These are phyloP conservation scores for Dendrolimus houi DNA, from an alignment of 2,888 invertebrate species.

Conservation along the genomic window DNA sequence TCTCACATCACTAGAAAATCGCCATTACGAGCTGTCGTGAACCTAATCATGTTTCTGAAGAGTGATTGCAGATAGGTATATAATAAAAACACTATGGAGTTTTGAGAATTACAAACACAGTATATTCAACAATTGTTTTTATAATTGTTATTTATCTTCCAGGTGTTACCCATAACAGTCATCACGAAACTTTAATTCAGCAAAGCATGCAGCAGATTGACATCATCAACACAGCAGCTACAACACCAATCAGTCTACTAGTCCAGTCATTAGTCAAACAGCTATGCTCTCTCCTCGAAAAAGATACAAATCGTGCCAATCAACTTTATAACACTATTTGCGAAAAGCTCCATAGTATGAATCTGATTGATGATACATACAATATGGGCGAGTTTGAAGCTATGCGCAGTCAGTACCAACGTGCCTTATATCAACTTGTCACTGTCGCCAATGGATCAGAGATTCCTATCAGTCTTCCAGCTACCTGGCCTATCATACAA, in stretches of 20 bases:
- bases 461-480: slow-evolving; percentile 62
- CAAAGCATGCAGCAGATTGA: slow-evolving; percentile 56
- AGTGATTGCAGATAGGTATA: too few relatives aligned
- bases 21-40: too few relatives aligned
- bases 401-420: slow-evolving; percentile 81
- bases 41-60: too few relatives aligned
- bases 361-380: slow-evolving; percentile 82
- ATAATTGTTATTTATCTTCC: slow-evolving; percentile 21
- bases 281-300: slow-evolving; percentile 79
- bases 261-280: slow-evolving; percentile 83
- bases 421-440: slow-evolving; percentile 79
- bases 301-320: slow-evolving; percentile 73
- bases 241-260: slow-evolving; percentile 80
- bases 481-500: slow-evolving; percentile 67
- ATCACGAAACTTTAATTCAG: slow-evolving; percentile 46
- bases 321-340: slow-evolving; percentile 81
- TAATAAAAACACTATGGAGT: too few relatives aligned
- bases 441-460: slow-evolving; percentile 75
- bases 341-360: slow-evolving; percentile 80
- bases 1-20: too few relatives aligned
- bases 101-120: too few relatives aligned
- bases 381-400: slow-evolving; percentile 82
- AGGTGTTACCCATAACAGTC: slow-evolving; percentile 45
- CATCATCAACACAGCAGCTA: slow-evolving; percentile 48
- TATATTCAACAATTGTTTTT: too few relatives aligned